A percentile compares a stretch with the other conserved stretches of the same genome.
Evolutionary conservation across 2,888 invertebrate genomes (phyloP).

Genomic region (Melolontha melolontha): DNA sequence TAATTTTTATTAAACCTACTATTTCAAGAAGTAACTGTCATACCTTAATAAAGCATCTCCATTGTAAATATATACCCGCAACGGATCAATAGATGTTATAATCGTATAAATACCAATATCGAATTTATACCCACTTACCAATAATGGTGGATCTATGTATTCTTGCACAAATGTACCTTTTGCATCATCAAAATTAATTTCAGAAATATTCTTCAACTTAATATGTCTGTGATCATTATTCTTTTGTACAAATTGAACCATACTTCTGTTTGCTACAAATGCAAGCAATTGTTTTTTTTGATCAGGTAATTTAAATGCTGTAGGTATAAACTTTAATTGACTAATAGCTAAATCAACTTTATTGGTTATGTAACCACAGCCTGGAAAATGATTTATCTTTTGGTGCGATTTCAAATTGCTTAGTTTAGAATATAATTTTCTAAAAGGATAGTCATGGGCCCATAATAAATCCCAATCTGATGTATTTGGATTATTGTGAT

Average conservation of each 20-base stretch:
- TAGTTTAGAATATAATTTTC: constrained; percentile 68
- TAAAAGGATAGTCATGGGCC: constrained; percentile 95
- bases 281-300: constrained; percentile 77
- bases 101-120: constrained; percentile 96
- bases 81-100: constrained; percentile 90
- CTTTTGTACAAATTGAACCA: constrained; percentile 88
- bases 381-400: constrained; percentile 93
- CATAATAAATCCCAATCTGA: constrained; percentile 89
- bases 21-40: constrained; percentile 26
- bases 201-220: constrained; percentile 75
- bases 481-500: constrained; percentile 68
- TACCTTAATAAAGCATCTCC: constrained; percentile 91
- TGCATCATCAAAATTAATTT: constrained; percentile 76
- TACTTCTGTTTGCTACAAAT: constrained; percentile 75
- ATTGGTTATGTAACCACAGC: constrained; percentile 91
- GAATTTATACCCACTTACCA: constrained; percentile 95
- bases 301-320: constrained; percentile 87
- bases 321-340: constrained; percentile 83
- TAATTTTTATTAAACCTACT: too few species aligned
- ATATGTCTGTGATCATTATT: constrained; percentile 93
- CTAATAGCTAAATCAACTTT: constrained; percentile 91
- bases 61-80: constrained; percentile 89
- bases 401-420: constrained; percentile 77
- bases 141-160: constrained; percentile 86
- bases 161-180: constrained; percentile 89